Evolutionary conservation across 2,113 vertebrate species (phyloP), one percentile per base, ranked within the genome.

Genomic region (Anoplopoma fimbria): DNA sequence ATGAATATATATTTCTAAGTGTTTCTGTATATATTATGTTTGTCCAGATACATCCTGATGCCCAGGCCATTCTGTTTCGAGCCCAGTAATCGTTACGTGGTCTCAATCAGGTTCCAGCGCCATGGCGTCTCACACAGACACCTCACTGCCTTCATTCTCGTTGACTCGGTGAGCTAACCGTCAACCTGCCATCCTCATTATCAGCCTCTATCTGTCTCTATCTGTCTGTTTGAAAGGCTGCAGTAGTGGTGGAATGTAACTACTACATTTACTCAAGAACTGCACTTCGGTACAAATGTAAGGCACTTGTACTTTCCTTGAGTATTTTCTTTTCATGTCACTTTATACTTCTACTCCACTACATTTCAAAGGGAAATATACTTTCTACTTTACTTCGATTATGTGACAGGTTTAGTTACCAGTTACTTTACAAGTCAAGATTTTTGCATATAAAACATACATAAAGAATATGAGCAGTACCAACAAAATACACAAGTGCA

Each of bases 61-160:
- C 95, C 96, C 3, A 90, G 94, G 60, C 95, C 96, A 0, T 99
- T 98, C 90, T 98, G 96, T 86, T 99, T 97, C 0, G 97, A 98
- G 91, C 95, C 95, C 6, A 94, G 93, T 69, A 97, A 96, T 29
- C 93, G 78, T 10, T 97, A 97, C 0, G 90, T 95, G 47, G 76
- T 97, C 17, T 90, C 93, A 0, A 89, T 97, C 89, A 72, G 95
- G 63, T 95, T 97, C 89, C 97, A 97, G 88, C 91, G 94, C 21
- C 95, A 95, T 0, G 94, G 94, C 0, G 95, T 95, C 64, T 75
- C 95, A 1, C 90, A 94, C 72, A 92, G 95, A 36, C 95, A 96
- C 62, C 93, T 94, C 0, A 89, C 93, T 0, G 95, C 95, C 67
- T 96, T 96, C 87, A 95, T 98, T 79, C 95, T 97, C 1, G 90